Evolutionary conservation across 1,140 invertebrate species (phyloP), one percentile per base, ranked within the genome.

Genomic region (Camponotus pennsylvanicus): DNA sequence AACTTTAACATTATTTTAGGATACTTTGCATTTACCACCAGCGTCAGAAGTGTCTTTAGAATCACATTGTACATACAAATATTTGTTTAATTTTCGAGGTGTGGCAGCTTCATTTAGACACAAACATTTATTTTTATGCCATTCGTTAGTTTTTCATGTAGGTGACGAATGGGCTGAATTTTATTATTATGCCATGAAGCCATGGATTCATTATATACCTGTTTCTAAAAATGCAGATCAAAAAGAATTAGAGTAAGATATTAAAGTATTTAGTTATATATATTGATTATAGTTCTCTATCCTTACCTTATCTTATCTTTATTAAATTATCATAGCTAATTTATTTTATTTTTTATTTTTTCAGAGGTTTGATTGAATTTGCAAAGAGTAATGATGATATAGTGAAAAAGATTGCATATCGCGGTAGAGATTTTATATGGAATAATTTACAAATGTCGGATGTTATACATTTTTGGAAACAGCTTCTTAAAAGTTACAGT

Each of bases 51-150:
- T 99, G 0, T 96, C 97, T 32, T 97, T 99, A 86, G 98, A 99
- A 95, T 96, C 98, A 61, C 99, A 99, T 94, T 99, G 99, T 95
- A 96, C 97, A 93, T 99, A 98, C 94, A 99, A 98, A 94, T 99
- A 99, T 95, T 95, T 99, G 71, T 99, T 99, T 91, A 99, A 99
- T 95, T 99, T 98, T 93, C 96, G 98, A 86, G 99, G 99, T 32
- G 99, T 99, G 0, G 98, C 99, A 18, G 99, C 99, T 34, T 99
- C 98, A 94, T 99, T 99, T 94, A 96, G 99, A n/a, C 97, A 99
- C 42, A 99, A 99, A 92, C 99, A 99, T 95, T 96, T 99, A 40
- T 99, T 99, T 93, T 94, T 99, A 0, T 99, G 99, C 94, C 97
- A 97, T 89, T 99, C 98, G 0, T 93, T 99, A n/a, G 98, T 99